These are phyloP conservation scores for Sipha maydis DNA, from an alignment of 2,888 invertebrate species.

Conservation along the genomic window DNA sequence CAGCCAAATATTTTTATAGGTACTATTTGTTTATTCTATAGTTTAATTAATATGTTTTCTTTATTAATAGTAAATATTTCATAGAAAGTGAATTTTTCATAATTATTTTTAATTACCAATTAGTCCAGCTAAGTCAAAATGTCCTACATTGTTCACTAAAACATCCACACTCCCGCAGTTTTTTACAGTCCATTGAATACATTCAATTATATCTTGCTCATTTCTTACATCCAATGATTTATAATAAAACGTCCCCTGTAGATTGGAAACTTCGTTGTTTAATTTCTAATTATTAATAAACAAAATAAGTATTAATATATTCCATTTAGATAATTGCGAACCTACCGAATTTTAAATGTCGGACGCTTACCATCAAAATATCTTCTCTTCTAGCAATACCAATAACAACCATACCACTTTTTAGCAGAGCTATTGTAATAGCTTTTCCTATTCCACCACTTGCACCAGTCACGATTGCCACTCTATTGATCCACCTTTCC, in stretches of 20 bases:
- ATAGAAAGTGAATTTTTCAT: not conserved
- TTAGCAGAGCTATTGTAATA: not conserved
- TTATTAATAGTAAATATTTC: no score
- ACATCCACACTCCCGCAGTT: constrained; percentile 32
- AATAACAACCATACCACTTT: constrained; percentile 26
- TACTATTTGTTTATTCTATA: no score
- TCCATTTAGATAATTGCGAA: no score
- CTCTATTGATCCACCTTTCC: constrained; percentile 53
- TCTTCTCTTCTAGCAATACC: constrained; percentile 53
- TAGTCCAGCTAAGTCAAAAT: constrained; percentile 24
- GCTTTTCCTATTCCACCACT: constrained; percentile 48
- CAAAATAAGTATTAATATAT: no score
- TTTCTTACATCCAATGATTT: constrained; percentile 48
- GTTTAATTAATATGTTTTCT: no score
- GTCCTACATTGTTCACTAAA: constrained; percentile 38
- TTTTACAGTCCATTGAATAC: constrained; percentile 19
- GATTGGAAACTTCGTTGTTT: not conserved
- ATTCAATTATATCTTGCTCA: constrained; percentile 33
- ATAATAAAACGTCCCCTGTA: constrained; percentile 13
- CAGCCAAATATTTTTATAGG: no score
- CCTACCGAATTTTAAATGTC: not conserved
- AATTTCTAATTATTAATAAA: constrained; percentile 14
- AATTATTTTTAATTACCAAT: constrained; percentile 19
- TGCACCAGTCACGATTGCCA: constrained; percentile 52
- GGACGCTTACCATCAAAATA: constrained; percentile 12